Conservation (phyloP, 2,797 vertebrate genomes). For the Schizothorax lantsangensis region DNA sequence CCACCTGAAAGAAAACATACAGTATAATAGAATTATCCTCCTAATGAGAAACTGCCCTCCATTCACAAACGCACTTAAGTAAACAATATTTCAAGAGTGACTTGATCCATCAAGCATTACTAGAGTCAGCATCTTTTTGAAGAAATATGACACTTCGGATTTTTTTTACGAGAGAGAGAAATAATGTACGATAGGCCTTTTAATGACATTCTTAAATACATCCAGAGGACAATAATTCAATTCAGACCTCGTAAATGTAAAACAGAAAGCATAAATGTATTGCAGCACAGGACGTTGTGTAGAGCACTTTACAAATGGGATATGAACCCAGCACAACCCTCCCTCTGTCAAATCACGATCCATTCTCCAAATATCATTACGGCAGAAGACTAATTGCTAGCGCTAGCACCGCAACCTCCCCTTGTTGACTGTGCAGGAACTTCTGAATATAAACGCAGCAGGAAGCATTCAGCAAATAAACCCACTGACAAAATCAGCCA, state of each 20-base stretch:
- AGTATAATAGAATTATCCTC: not conserved
- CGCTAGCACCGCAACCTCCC: slow-evolving; percentile 62
- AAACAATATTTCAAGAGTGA: slow-evolving; percentile 1
- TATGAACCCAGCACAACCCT: slow-evolving; percentile 63
- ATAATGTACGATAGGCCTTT: slow-evolving; percentile 11
- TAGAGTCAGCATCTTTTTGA: slow-evolving; percentile 20
- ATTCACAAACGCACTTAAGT: slow-evolving; percentile 2
- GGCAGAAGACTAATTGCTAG: slow-evolving; percentile 75
- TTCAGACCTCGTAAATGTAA: slow-evolving; percentile 32
- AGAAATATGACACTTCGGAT: not conserved
- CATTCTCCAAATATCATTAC: slow-evolving; percentile 75
- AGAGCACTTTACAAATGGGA: slow-evolving; percentile 35
- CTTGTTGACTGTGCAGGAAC: slow-evolving; percentile 67
- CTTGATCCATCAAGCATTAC: not conserved
- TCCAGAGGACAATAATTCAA: slow-evolving; percentile 27
- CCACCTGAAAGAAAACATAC: slow-evolving; percentile 68
- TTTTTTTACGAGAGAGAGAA: not conserved
- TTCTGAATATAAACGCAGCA: slow-evolving; percentile 66
- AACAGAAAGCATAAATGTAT: slow-evolving; percentile 30
- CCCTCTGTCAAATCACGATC: slow-evolving; percentile 74
- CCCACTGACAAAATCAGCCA: slow-evolving; percentile 52
- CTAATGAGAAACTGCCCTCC: slow-evolving; percentile 9
- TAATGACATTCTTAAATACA: slow-evolving; percentile 37
- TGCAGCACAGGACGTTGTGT: not conserved
- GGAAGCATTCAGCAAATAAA: slow-evolving; percentile 70